Evolutionary conservation across 2,888 invertebrate genomes (phyloP), one percentile per base, ranked within the genome.

Genomic region (Auanema freiburgensis): DNA sequence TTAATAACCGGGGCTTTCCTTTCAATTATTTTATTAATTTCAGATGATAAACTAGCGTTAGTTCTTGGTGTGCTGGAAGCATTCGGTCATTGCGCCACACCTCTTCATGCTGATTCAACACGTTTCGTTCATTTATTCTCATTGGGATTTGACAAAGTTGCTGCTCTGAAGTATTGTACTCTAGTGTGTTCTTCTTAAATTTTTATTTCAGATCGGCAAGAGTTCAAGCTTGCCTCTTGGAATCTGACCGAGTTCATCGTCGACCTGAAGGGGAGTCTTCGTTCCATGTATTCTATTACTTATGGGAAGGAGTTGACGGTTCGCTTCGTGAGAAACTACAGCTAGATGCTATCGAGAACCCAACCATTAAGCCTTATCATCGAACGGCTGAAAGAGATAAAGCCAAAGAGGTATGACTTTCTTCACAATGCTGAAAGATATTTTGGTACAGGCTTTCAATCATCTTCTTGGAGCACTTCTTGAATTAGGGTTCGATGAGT

Each of bases 41-140:
- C 90, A 71, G 90, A 91, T 14, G 93, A 94, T 83, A 91, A 92
- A 79, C 86, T 95, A 58, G 90, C 90, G 71, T 91, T 93, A 33
- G 84, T 92, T 5, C 90, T 91, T 84, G 90, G 90, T 10, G 89
- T 94, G 23, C 86, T 95, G 65, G 93, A 95, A 84, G 89, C 91
- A 6, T 94, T 96, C 85, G 93, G 94, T 51, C 92, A 92, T 86
- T 90, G 89, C 84, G 90, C 90, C 80, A 93, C 94, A 0, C 88
- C 89, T 50, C 89, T 92, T 79, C 94, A 95, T 85, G 86, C 89
- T 8, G 92, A 92, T 86, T 92, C 94, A 12, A 92, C 93, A 0
- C 89, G 93, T 58, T 92, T 91, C 85, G 91, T 93, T 1, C 92
- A 93, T 77, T 88, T 95, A n/a, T 90, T 93, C 75, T 92, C 92